Evolutionary conservation across 2,888 invertebrate genomes (phyloP).

Genomic region (Philereme vetulata): DNA sequence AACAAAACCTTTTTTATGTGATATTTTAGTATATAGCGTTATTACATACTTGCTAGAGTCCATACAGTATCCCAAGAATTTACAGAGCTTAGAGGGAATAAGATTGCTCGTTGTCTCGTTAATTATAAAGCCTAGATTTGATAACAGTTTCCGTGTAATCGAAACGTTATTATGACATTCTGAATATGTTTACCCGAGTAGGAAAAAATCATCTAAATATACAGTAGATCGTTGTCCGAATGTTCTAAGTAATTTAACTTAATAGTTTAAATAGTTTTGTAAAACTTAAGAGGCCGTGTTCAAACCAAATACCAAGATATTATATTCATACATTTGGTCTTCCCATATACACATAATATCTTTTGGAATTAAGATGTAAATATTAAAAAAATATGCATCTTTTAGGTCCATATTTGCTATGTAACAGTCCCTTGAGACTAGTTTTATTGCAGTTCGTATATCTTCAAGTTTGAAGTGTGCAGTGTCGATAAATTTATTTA

Average conservation of each 20-base stretch:
- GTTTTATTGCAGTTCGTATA: too few species aligned
- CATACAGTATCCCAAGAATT: background rate
- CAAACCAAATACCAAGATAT: constrained; percentile 23
- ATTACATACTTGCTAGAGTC: background rate
- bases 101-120: too few species aligned
- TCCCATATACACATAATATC: constrained; percentile 17
- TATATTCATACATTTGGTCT: constrained; percentile 19
- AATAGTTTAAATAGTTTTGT: constrained; percentile 31
- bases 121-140: too few species aligned
- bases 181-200: constrained; percentile 13
- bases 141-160: background rate
- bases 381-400: too few species aligned
- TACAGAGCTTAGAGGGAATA: background rate
- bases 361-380: too few species aligned
- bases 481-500: too few species aligned
- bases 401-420: too few species aligned
- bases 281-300: constrained; percentile 25
- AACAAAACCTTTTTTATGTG: background rate
- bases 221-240: constrained; percentile 30
- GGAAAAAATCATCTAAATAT: constrained; percentile 30
- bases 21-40: background rate
- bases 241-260: constrained; percentile 17
- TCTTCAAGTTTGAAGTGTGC: too few species aligned
- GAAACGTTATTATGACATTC: constrained; percentile 3
- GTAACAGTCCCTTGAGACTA: too few species aligned